Conservation (phyloP, 2,113 vertebrate species). For the Solea senegalensis region DNA sequence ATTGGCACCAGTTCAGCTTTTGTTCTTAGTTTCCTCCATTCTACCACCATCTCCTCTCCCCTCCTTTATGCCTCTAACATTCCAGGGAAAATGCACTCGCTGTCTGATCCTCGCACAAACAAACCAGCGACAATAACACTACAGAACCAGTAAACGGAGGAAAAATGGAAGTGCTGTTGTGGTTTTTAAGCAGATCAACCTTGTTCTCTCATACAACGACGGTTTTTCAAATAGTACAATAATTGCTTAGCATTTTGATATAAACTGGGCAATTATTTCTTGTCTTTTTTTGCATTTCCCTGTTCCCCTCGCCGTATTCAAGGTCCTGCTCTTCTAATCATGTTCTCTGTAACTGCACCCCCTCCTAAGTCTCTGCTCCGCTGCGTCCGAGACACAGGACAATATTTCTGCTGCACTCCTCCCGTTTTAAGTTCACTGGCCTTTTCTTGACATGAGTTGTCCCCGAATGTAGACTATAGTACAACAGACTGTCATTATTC, state of each 20-base stretch:
- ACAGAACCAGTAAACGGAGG: not conserved
- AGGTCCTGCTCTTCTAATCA: not conserved
- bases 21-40: slow-evolving; percentile 69
- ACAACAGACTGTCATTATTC: slow-evolving; percentile 10
- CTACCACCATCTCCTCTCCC: slow-evolving; percentile 47
- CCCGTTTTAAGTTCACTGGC: not conserved
- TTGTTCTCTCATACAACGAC: not conserved
- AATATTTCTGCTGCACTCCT: not conserved
- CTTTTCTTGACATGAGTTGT: slow-evolving; percentile 11
- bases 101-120: slow-evolving; percentile 48
- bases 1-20: slow-evolving; percentile 74
- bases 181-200: not conserved
- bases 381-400: slow-evolving; percentile 1
- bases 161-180: not conserved
- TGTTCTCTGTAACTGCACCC: not conserved
- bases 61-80: slow-evolving; percentile 40
- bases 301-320: not conserved
- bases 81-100: slow-evolving; percentile 45
- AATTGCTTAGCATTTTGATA: not conserved
- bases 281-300: no score
- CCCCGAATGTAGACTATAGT: not conserved
- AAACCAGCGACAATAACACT: slow-evolving; percentile 1
- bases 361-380: not conserved
- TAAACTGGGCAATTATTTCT: not conserved
- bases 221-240: not conserved